Evolutionary conservation across 92 coral and sea anemone species (phyloP).

Genomic region (Heliopora coerulea): DNA sequence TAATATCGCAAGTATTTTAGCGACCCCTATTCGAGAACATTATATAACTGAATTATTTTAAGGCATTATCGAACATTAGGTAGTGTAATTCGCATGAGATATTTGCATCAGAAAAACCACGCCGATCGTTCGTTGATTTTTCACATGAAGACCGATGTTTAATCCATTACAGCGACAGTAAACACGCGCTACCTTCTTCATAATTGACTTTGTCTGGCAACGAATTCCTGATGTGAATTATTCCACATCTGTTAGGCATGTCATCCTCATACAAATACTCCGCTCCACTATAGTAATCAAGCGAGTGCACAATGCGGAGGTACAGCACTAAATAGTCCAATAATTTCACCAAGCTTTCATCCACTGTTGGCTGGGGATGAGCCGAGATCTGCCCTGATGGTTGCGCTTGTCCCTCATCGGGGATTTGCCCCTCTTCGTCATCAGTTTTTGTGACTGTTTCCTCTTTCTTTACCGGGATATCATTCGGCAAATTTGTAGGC

Average conservation of each 20-base stretch:
- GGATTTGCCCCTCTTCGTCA: conserved; percentile 1
- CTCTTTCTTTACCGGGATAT: conserved; percentile 81
- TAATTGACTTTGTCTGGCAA: conserved; percentile 84
- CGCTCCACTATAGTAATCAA: conserved; percentile 90
- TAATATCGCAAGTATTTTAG: no score
- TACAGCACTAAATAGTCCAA: conserved; percentile 78
- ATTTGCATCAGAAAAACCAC: no score
- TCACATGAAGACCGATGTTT: no score
- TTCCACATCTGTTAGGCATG: conserved; percentile 98
- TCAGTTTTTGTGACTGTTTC: background rate
- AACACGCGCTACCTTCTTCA: conserved; percentile 64
- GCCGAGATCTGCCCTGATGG: conserved; percentile 5
- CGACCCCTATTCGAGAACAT: no score
- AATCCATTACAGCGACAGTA: no score
- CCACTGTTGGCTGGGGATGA: conserved; percentile 36
- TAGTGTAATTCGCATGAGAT: no score
- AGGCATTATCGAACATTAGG: no score
- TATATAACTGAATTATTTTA: no score
- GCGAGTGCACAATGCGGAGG: conserved; percentile 84
- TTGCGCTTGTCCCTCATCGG: conserved; percentile 18
- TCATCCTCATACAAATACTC: conserved; percentile 97
- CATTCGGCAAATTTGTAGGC: conserved; percentile 78
- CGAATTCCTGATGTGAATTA: conserved; percentile 80
- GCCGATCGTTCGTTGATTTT: no score
- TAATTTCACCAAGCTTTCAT: conserved; percentile 68